Conservation (phyloP, 2,113 vertebrate species). For the Proterorhinus semilunaris region DNA sequence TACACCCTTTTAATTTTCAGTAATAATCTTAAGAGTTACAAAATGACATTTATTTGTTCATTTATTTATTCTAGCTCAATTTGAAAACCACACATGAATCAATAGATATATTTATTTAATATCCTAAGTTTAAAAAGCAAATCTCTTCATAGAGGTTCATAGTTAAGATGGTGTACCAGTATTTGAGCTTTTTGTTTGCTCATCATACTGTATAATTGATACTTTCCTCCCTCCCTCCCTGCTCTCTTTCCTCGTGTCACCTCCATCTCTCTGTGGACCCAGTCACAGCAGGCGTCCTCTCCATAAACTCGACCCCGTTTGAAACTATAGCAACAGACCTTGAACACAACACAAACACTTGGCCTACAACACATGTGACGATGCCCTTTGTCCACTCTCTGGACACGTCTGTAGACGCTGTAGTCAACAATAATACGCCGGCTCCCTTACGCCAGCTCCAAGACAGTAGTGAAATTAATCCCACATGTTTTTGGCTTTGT, state of each 20-base stretch:
- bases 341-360: constrained; percentile 36
- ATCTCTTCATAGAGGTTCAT: too few relatives aligned
- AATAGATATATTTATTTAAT: too few relatives aligned
- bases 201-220: too few relatives aligned
- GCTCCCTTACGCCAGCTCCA: constrained; percentile 17
- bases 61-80: too few relatives aligned
- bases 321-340: constrained; percentile 58
- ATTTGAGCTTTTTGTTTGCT: not conserved
- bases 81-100: too few relatives aligned
- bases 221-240: not conserved
- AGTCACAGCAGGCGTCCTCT: constrained; percentile 58
- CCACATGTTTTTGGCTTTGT: constrained; percentile 23
- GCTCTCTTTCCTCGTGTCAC: not conserved
- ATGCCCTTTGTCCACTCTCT: not conserved
- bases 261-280: constrained; percentile 5
- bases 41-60: too few relatives aligned
- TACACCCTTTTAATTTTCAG: too few relatives aligned
- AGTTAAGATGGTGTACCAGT: not conserved
- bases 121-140: too few relatives aligned
- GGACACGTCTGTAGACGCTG: not conserved
- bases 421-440: constrained; percentile 1
- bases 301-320: constrained; percentile 61
- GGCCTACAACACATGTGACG: constrained; percentile 16
- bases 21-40: too few relatives aligned
- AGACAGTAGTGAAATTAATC: constrained; percentile 23